phyloP scores from a whole-genome alignment of 2,113 vertebrate genomes.

The Crypturellus undulatus region DNA sequence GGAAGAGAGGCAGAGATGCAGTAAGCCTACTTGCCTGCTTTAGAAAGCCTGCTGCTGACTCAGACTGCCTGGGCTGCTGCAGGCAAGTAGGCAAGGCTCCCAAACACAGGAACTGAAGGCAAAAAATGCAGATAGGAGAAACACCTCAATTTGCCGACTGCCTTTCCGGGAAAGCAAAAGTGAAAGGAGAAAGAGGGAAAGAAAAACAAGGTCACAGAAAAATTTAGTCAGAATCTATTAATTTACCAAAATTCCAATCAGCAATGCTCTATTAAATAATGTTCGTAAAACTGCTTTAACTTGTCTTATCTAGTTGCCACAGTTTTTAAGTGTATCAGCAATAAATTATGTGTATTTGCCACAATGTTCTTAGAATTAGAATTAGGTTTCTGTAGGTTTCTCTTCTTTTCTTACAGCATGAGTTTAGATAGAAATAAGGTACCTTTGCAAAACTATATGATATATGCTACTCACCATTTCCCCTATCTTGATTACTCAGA shows the following conservation, averaged over 20 bases:
- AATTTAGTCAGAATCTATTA: background rate
- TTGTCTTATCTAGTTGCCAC: constrained; percentile 37
- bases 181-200: background rate
- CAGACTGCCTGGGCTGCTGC: background rate
- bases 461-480: background rate
- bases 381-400: constrained; percentile 30
- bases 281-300: constrained; percentile 27
- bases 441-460: background rate
- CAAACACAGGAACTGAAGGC: background rate
- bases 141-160: background rate
- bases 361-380: background rate
- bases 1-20: background rate
- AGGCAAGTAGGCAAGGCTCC: background rate
- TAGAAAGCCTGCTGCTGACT: background rate
- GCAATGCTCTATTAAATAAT: background rate
- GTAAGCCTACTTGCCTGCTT: background rate
- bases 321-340: constrained; percentile 33
- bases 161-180: background rate
- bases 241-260: background rate
- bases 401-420: background rate
- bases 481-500: background rate
- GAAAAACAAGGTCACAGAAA: background rate
- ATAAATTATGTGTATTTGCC: constrained; percentile 37
- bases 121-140: background rate
- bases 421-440: background rate